Base-by-base conservation (phyloP, 2,113 vertebrate genomes). In the Clarias batrachus region DNA sequence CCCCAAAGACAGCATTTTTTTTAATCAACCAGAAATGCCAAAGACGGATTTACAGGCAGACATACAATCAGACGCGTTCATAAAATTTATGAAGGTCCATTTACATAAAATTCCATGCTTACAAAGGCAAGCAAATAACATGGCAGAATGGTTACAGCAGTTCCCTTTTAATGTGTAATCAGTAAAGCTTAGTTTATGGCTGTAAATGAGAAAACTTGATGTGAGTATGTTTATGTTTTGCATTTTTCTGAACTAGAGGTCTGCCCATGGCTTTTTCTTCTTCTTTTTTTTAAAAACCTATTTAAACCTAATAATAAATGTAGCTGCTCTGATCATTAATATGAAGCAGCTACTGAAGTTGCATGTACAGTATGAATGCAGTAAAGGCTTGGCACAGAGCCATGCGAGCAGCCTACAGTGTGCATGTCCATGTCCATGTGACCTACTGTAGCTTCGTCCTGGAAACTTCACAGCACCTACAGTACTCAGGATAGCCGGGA, bases 1-100 rank as follows among this genome's bases (percentile, higher is more conserved):
- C 68, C 59, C 56, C 66, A 84, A 54, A 48, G 48, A 63, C 81
- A 70, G 16, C 10, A 48, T 33, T 59, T 85, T 85, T 17, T 33
- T n/a, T 41, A 78, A 62, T 80, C 74, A 83, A 76, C 33, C n/a
- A 73, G 16, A 70, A 70, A 68, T 57, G 1, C n/a, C 68, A 19
- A 33, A 57, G 16, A 54, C 16, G 5, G 11, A 54, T 54, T 7
- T 52, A 76, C 21, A 52, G 17, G 2, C 73, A 52, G 11, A 81
- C 82, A 48, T 59, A 37, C 56, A 57, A 33, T 1, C 70, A 73
- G 17, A 41, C 70, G 21, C n/a, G 14, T 66, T 66, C n/a, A 66
- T 10, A 4, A 66, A 27, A 33, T 70, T 30, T 10, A 41, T 73
- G 8, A 37, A 41, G 71, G 33, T 25, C 21, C 10, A 76, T 14